Conservation (phyloP, 2,888 invertebrate species). For the Plebejus argus region DNA sequence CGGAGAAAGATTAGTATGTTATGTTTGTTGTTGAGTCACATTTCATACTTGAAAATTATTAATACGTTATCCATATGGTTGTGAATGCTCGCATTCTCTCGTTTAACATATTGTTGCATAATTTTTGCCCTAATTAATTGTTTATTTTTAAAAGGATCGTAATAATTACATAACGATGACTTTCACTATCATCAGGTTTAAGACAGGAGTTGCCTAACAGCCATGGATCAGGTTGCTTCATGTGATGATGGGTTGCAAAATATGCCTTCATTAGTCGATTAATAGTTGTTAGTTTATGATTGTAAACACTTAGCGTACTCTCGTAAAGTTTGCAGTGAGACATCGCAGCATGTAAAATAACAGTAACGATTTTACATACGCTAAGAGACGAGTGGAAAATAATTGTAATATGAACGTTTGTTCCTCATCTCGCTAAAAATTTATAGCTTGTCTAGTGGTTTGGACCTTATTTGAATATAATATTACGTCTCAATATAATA, state of each 20-base stretch:
- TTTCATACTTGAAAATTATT: not conserved
- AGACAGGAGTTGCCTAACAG: not conserved
- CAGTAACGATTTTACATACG: too few relatives aligned
- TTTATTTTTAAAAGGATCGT: not conserved
- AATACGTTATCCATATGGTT: not conserved
- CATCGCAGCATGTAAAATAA: too few relatives aligned
- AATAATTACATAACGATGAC: not conserved
- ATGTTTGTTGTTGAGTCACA: too few relatives aligned
- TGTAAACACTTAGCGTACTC: too few relatives aligned
- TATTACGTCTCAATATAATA: too few relatives aligned
- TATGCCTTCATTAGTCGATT: not conserved
- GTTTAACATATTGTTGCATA: not conserved
- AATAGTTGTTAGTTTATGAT: not conserved
- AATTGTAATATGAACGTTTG: too few relatives aligned
- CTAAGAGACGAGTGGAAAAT: too few relatives aligned
- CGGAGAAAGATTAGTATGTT: too few relatives aligned
- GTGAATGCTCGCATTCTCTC: not conserved
- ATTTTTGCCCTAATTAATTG: not conserved
- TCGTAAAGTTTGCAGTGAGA: too few relatives aligned
- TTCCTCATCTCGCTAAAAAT: too few relatives aligned
- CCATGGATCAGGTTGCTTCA: conserved; percentile 20
- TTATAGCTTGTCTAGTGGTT: too few relatives aligned
- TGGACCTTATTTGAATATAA: too few relatives aligned
- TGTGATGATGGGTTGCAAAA: not conserved
- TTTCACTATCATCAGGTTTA: conserved; percentile 10